These are phyloP conservation scores for Pseudomyrmex dendroicus DNA, from an alignment of 1,140 invertebrate genomes.

Conservation along the genomic window DNA sequence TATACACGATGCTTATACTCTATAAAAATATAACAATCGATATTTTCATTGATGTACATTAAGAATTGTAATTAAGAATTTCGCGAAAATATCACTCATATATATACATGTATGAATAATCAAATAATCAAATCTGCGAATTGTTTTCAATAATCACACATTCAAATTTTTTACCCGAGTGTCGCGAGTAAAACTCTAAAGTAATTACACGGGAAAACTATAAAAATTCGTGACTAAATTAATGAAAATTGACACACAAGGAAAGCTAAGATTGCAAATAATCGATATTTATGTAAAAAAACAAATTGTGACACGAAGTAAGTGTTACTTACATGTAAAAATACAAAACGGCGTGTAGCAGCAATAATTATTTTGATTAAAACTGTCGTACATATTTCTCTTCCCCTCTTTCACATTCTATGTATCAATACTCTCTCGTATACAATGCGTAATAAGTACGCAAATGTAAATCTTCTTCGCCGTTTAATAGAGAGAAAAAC, in stretches of 20 bases:
- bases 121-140: neutral
- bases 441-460: conserved; percentile 26
- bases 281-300: conserved; percentile 19
- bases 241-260: neutral
- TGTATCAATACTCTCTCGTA: conserved; percentile 19
- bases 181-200: too few relatives aligned
- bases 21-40: neutral
- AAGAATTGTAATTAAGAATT: conserved; percentile 35
- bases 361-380: conserved; percentile 39
- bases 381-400: conserved; percentile 20
- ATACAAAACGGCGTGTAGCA: conserved; percentile 31
- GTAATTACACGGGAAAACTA: too few relatives aligned
- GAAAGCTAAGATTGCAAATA: neutral
- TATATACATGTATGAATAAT: neutral
- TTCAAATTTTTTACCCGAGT: too few relatives aligned
- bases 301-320: conserved; percentile 30
- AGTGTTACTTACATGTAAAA: conserved; percentile 16
- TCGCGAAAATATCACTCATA: neutral
- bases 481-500: conserved; percentile 16
- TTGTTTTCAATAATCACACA: neutral
- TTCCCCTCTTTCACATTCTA: conserved; percentile 42
- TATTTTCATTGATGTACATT: conserved; percentile 14
- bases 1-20: neutral
- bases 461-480: conserved; percentile 37
- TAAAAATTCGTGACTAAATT: too few relatives aligned